Evolutionary conservation across 2,888 invertebrate genomes (phyloP).

Genomic region (Thymelicus lineola): DNA sequence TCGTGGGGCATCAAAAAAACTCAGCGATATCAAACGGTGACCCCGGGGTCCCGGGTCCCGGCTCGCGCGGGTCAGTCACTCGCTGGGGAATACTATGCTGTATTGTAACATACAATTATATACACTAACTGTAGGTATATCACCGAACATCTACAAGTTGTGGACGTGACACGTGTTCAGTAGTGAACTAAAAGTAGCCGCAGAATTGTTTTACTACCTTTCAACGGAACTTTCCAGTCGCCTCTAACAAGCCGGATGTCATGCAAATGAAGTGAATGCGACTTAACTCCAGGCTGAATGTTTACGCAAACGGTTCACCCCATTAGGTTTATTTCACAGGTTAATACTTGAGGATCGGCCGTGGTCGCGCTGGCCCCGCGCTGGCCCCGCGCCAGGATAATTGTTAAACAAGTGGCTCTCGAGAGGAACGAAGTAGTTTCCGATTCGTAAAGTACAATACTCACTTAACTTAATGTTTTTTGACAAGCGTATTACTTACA

Average conservation of each 20-base stretch:
- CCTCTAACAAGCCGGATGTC: neutral
- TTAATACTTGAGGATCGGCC: too few relatives aligned
- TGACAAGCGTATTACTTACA: too few relatives aligned
- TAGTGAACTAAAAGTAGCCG: too few relatives aligned
- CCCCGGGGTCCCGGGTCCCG: neutral
- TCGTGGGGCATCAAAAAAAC: constrained; percentile 8
- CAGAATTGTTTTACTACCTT: too few relatives aligned
- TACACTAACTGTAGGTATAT: neutral
- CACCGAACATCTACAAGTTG: neutral
- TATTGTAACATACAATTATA: too few relatives aligned
- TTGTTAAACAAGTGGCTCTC: constrained; percentile 2
- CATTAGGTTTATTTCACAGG: too few relatives aligned
- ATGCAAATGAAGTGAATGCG: neutral
- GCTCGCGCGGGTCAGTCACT: neutral
- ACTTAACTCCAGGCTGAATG: too few relatives aligned
- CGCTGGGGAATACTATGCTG: too few relatives aligned
- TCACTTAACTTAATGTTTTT: too few relatives aligned
- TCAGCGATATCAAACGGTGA: neutral
- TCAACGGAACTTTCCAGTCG: neutral
- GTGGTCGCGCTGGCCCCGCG: neutral
- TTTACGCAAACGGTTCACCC: too few relatives aligned
- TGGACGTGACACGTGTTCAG: neutral
- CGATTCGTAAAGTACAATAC: neutral
- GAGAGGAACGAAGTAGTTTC: neutral
- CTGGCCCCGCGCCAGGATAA: constrained; percentile 3